Conservation (phyloP, 2,113 vertebrate species). For the Clarias macrocephalus region DNA sequence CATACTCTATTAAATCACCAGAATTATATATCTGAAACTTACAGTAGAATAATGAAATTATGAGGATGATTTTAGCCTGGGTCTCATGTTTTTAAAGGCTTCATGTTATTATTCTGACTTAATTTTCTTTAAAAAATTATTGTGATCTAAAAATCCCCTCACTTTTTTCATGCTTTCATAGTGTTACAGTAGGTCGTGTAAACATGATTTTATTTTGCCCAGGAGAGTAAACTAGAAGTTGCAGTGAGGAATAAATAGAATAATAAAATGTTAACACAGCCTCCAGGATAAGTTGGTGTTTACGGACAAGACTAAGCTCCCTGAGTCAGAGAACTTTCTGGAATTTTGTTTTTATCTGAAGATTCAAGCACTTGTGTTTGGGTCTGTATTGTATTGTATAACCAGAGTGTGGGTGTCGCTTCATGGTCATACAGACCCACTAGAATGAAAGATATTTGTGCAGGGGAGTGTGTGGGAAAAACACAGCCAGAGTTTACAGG, state of each 20-base stretch:
- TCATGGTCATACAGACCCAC: not conserved
- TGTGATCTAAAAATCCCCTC: not conserved
- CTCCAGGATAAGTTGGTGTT: not conserved
- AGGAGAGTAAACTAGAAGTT: not conserved
- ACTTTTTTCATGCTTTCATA: not conserved
- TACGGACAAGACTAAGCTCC: not conserved
- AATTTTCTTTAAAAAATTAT: not conserved
- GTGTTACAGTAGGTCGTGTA: slow-evolving; percentile 7
- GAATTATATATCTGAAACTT: not conserved
- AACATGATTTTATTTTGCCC: not conserved
- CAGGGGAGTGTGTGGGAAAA: not conserved
- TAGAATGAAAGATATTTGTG: not conserved
- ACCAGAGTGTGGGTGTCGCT: not conserved
- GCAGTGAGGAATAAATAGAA: not conserved
- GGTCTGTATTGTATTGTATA: not conserved
- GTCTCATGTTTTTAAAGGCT: slow-evolving; percentile 63
- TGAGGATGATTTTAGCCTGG: slow-evolving; percentile 33
- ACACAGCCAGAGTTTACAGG: not conserved
- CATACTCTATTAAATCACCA: not conserved
- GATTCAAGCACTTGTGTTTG: not conserved
- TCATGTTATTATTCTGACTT: slow-evolving; percentile 59
- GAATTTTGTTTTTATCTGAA: not conserved
- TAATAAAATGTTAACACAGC: not conserved
- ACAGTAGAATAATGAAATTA: not conserved
- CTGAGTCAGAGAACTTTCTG: not conserved